Base-by-base conservation (phyloP, 1,140 invertebrate genomes). In the Diachasmimorpha longicaudata region DNA sequence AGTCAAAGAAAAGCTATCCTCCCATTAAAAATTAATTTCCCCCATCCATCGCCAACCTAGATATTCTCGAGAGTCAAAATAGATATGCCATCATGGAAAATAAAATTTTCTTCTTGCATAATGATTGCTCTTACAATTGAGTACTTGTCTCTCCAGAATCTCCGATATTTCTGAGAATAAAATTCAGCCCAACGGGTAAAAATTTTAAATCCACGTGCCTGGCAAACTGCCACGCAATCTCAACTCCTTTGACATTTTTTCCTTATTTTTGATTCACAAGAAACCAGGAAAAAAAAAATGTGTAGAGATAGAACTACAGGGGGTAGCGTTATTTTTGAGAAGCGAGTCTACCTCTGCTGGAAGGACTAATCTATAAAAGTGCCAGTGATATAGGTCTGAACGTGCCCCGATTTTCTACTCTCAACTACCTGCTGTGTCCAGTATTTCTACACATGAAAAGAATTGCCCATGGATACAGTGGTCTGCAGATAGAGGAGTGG, bases 291-390 rank as follows among this genome's bases (percentile, higher is more conserved):
- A 55, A 69, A n/a, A 55, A 69, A 48, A 73, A n/a, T 37, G 52
- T 11, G 25, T 31, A 6, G 31, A 31, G 31, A 31, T 31, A 31
- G 31, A 39, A 23, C 16, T 23, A 39, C 19, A 48, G 68, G 75
- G 31, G 23, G 69, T 25, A 74, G 55, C n/a, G 55, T 52, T 67
- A 37, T 76, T 71, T 76, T 71, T 52, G 44, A 58, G 66, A 21
- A 48, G 31, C 70, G 39, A 72, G 48, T 31, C 31, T 37, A 70
- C 68, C 63, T 52, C 52, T 72, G 68, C 66, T 25, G 72, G 46
- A 72, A 42, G 72, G 63, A 74, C 74, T 79, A 79, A 79, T 79
- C 78, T 77, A 77, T 77, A 79, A 77, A 67, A 79, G 78, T 79
- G 72, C 72, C 63, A 23, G 70, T 77, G 71, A 79, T 76, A 75